Conservation (phyloP, 2,113 vertebrate genomes). For the Columbina picui region DNA sequence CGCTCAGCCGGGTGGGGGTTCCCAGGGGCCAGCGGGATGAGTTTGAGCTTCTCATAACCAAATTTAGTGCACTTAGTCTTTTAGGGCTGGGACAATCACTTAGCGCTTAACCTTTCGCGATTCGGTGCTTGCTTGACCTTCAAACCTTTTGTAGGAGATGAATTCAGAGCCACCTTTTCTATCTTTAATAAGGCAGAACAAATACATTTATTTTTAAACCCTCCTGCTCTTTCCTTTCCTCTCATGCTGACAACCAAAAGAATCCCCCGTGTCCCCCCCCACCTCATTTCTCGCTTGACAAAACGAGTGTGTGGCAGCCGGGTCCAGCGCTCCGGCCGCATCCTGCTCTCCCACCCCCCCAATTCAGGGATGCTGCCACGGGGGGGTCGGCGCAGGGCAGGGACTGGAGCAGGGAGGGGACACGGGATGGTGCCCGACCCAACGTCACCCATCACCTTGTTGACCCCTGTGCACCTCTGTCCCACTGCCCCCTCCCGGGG, state of each 20-base stretch:
- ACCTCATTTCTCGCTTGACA: background rate
- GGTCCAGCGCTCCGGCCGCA: rapidly evolving
- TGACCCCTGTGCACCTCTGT: background rate
- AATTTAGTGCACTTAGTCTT: constrained; percentile 32
- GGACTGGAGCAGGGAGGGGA: background rate
- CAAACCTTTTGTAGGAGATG: constrained; percentile 58
- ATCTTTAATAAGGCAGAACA: constrained; percentile 71
- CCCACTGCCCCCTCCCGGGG: background rate
- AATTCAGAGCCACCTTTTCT: constrained; percentile 63
- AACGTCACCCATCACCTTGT: background rate
- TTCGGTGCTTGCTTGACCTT: constrained; percentile 45
- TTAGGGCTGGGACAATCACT: constrained; percentile 55
- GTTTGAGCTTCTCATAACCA: background rate
- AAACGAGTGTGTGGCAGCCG: background rate
- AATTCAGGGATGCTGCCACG: constrained; percentile 20
- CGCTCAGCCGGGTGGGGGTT: rapidly evolving
- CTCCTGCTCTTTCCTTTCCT: constrained; percentile 55
- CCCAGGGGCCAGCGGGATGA: background rate
- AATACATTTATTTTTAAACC: constrained; percentile 62
- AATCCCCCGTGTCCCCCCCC: background rate
- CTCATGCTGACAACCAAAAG: constrained; percentile 74
- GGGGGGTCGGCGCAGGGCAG: background rate
- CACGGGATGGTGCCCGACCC: background rate
- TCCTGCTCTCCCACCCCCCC: background rate
- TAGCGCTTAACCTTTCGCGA: constrained; percentile 33